phyloP scores from a whole-genome alignment of 2,113 vertebrate genomes.

The Columba janthina region DNA sequence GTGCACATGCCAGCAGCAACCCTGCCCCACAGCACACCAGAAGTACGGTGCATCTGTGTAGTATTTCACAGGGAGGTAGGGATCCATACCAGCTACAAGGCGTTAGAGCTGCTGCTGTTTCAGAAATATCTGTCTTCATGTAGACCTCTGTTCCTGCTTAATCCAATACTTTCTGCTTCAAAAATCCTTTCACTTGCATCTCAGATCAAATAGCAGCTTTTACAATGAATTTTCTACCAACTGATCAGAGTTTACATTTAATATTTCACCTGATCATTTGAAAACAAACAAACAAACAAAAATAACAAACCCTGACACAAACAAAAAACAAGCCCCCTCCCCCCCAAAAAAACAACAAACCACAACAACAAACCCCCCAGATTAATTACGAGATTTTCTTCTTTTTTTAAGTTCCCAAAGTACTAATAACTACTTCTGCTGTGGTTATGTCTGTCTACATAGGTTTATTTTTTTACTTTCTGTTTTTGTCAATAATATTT shows the following conservation, averaged over 20 bases:
- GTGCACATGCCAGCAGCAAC: not conserved
- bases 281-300: not conserved
- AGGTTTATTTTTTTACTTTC: not conserved
- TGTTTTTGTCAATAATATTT: not conserved
- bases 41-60: accelerated
- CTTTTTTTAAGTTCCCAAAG: not conserved
- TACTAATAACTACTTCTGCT: not conserved
- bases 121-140: not conserved
- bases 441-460: not conserved
- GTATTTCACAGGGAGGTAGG: not conserved
- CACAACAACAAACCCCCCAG: too few relatives aligned
- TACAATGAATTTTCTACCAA: not conserved
- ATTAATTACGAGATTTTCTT: not conserved
- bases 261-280: not conserved
- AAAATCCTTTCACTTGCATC: not conserved
- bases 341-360: too few relatives aligned
- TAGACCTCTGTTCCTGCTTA: not conserved
- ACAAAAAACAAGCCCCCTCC: too few relatives aligned
- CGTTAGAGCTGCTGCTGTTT: not conserved
- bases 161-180: not conserved
- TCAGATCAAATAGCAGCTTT: not conserved
- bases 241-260: not conserved
- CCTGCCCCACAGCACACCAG: not conserved
- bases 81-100: not conserved
- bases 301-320: too few relatives aligned